phyloP scores from a whole-genome alignment of 2,797 vertebrate species.

The Sparidentex hasta region DNA sequence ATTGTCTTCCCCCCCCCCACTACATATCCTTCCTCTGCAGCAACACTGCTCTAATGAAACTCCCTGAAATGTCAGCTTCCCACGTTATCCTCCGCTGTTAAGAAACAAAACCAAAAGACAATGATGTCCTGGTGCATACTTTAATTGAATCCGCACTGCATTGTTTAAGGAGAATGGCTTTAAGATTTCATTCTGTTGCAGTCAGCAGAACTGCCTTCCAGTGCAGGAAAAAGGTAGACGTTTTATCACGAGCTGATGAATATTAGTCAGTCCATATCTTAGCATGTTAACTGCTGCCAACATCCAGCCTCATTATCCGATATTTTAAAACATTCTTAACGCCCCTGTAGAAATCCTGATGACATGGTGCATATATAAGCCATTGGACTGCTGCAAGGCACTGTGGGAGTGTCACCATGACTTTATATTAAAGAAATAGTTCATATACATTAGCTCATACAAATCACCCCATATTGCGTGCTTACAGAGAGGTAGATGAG shows the following conservation, averaged over 20 bases:
- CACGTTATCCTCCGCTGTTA: slow-evolving; percentile 18
- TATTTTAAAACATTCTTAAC: not conserved
- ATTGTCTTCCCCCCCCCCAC: slow-evolving; percentile 35
- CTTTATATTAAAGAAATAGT: not conserved
- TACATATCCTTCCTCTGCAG: slow-evolving; percentile 48
- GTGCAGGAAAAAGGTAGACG: slow-evolving; percentile 13
- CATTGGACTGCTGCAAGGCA: not conserved
- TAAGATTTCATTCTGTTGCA: slow-evolving; percentile 31
- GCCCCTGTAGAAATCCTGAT: not conserved
- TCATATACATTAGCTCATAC: not conserved
- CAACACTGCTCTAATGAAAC: slow-evolving; percentile 36
- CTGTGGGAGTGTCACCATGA: not conserved
- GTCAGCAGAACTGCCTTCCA: slow-evolving; percentile 56
- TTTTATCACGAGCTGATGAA: slow-evolving; percentile 24
- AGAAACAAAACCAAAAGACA: slow-evolving; percentile 46
- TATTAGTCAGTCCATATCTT: slow-evolving; percentile 23
- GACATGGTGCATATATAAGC: not conserved
- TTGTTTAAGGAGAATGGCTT: slow-evolving; percentile 58
- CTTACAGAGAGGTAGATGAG: not conserved
- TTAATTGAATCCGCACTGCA: slow-evolving; percentile 63
- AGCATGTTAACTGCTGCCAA: slow-evolving; percentile 1
- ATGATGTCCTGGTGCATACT: slow-evolving; percentile 35
- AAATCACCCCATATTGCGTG: not conserved
- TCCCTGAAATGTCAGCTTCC: slow-evolving; percentile 23
- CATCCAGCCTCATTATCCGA: not conserved